phyloP scores from a whole-genome alignment of 2,888 invertebrate genomes.

The Steinernema hermaphroditum region DNA sequence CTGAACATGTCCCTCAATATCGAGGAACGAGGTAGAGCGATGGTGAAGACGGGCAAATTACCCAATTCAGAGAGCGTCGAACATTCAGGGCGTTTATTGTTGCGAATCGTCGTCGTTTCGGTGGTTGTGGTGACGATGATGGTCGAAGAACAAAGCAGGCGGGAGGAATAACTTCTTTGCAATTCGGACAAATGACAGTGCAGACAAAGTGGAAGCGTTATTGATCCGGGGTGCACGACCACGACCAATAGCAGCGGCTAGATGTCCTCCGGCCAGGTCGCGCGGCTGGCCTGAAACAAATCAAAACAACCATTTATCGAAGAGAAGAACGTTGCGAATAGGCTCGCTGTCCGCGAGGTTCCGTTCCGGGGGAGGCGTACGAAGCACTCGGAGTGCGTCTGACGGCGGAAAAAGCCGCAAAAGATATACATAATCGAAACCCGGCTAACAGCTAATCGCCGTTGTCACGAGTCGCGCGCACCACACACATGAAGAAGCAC shows the following conservation, averaged over 20 bases:
- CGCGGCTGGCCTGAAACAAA: slow-evolving; percentile 18
- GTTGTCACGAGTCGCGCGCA: slow-evolving; percentile 16
- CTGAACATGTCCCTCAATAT: neutral
- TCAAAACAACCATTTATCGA: slow-evolving; percentile 22
- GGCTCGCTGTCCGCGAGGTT: too few species aligned
- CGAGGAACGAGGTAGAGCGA: too few species aligned
- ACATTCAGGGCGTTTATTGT: slow-evolving; percentile 1
- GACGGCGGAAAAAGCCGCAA: neutral
- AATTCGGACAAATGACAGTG: neutral
- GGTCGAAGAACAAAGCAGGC: neutral
- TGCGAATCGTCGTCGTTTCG: neutral
- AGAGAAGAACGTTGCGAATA: neutral
- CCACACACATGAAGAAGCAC: neutral
- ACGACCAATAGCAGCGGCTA: slow-evolving; percentile 17
- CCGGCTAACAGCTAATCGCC: slow-evolving; percentile 20
- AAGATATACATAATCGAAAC: slow-evolving; percentile 11
- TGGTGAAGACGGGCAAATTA: neutral
- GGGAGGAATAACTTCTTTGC: neutral
- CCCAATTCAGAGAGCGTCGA: neutral
- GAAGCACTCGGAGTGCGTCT: neutral
- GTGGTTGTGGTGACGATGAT: neutral
- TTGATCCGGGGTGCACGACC: slow-evolving; percentile 20
- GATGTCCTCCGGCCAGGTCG: slow-evolving; percentile 23
- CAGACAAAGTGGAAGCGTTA: slow-evolving; percentile 5
- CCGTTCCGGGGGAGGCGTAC: too few species aligned